Evolutionary conservation across 2,113 vertebrate species (phyloP), one percentile per base, ranked within the genome.

Genomic region (Ploceus nigricollis): DNA sequence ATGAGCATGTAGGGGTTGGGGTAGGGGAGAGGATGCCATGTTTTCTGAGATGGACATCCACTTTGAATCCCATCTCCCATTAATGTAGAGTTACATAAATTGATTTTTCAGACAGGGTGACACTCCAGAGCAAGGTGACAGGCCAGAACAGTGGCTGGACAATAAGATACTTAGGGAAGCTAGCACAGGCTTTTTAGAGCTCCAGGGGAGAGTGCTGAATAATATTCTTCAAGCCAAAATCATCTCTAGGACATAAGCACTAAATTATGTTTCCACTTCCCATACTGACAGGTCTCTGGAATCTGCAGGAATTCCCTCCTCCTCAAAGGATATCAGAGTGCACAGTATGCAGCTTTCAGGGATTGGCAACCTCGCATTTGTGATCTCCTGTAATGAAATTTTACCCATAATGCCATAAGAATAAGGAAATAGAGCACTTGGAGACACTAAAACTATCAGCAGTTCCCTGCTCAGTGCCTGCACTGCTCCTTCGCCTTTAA

Each of bases 111-210:
- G 91, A 85, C 71, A 92, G 69, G 89, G 60, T 97, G 97, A 94
- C 87, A 93, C 76, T 97, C 53, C 89, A 94, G 87, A 80, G 79
- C 71, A 92, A 95, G 87, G 96, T 96, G 76, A 97, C 76, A 61
- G 96, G 97, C 97, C 96, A 97, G 96, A 97, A 92, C 94, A 79
- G 84, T 95, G 93, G 94, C 96, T 97, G 95, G 92, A 97, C 94
- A 91, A 66, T 86, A 89, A 92, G 96, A 95, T 95, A 92, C 79
- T 94, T 94, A 53, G 53, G 64, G 82, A 96, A 97, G 96, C 47
- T 97, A 97, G 94, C 87, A 94, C 21, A 15, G 58, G 30, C 88
- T 96, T 97, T 95, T 92, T 69, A 83, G 95, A 97, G 83, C 92
- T 95, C 83, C 90, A 14, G 11, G 65, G 82, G 79, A 94, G 89